Conservation (phyloP, 2,797 vertebrate genomes). For the Streptopelia turtur region DNA sequence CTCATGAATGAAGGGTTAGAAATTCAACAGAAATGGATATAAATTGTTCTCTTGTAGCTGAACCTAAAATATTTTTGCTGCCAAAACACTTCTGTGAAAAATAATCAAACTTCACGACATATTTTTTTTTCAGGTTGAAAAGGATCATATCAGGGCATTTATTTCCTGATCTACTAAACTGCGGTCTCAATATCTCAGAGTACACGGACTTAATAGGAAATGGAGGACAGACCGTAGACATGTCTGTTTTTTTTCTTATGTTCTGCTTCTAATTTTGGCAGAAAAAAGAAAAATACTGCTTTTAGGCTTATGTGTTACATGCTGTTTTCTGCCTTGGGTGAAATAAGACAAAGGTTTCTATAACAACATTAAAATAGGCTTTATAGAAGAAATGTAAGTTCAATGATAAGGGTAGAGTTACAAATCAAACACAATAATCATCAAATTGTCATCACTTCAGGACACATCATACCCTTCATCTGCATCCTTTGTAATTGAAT, state of each 20-base stretch:
- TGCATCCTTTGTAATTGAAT: slow-evolving; percentile 29
- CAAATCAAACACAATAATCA: slow-evolving; percentile 56
- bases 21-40: too few species aligned
- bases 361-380: not conserved
- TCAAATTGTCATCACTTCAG: slow-evolving; percentile 53
- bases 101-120: not conserved
- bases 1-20: not conserved
- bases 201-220: not conserved
- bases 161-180: not conserved
- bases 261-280: not conserved
- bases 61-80: not conserved
- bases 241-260: fast-evolving
- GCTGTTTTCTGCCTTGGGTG: not conserved
- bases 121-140: not conserved
- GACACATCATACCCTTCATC: slow-evolving; percentile 28
- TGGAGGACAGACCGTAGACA: not conserved
- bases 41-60: not conserved
- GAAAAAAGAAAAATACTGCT: not conserved
- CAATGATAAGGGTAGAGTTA: not conserved
- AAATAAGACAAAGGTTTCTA: slow-evolving; percentile 12
- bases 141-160: not conserved
- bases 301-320: not conserved
- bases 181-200: not conserved
- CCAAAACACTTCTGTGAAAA: not conserved
- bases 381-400: not conserved